Evolutionary conservation across 2,888 invertebrate genomes (phyloP).

Genomic region (Drosophila phalerata): DNA sequence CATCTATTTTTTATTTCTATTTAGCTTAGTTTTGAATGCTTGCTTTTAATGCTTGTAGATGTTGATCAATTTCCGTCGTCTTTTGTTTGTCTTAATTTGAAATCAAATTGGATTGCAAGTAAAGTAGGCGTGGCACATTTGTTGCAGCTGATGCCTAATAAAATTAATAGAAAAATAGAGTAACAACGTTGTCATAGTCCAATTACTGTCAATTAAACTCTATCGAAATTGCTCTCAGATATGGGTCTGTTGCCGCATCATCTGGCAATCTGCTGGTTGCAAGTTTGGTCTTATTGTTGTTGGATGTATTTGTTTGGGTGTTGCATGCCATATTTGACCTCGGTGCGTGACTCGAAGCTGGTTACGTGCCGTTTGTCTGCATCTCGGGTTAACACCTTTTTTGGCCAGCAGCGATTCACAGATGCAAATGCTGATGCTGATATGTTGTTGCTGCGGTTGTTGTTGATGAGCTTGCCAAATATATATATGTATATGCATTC

Average conservation of each 20-base stretch:
- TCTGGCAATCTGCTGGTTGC: constrained; percentile 21
- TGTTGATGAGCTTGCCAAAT: constrained; percentile 24
- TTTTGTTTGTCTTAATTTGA: constrained; percentile 63
- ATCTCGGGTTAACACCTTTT: constrained; percentile 55
- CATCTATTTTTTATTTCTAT: background rate
- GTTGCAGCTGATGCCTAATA: constrained; percentile 33
- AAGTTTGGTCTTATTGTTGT: constrained; percentile 5
- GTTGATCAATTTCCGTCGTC: constrained; percentile 17
- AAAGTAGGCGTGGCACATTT: constrained; percentile 30
- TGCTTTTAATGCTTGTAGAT: constrained; percentile 2
- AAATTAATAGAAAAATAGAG: background rate
- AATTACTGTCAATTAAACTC: constrained; percentile 79
- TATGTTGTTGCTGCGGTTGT: constrained; percentile 1
- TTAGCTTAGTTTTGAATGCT: background rate
- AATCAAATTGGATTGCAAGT: constrained; percentile 55
- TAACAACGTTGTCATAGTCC: constrained; percentile 60
- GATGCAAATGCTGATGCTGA: constrained; percentile 9
- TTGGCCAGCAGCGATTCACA: constrained; percentile 34
- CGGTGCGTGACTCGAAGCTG: constrained; percentile 40
- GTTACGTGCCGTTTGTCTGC: constrained; percentile 39
- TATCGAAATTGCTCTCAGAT: constrained; percentile 60
- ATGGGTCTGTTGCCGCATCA: constrained; percentile 40
- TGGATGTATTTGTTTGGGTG: background rate
- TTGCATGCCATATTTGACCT: constrained; percentile 13
- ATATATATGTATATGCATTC: constrained; percentile 3